Evolutionary conservation across 2,888 invertebrate species (phyloP).

Genomic region (Cantharis lateralis): DNA sequence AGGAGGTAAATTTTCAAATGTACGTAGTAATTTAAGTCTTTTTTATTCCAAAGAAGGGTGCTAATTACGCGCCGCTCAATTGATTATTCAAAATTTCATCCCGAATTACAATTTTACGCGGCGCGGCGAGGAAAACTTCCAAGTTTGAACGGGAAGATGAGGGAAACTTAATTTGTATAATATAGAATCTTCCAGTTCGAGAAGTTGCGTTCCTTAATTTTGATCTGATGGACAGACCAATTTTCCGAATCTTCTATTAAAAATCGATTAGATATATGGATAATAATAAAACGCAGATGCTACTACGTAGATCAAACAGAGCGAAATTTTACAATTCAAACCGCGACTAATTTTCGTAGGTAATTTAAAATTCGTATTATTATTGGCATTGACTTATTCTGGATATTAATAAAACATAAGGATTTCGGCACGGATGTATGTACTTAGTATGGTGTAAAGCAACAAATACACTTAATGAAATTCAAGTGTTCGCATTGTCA

Average conservation of each 20-base stretch:
- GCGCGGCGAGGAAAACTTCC: too few species aligned
- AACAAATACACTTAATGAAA: background rate
- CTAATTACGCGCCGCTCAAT: background rate
- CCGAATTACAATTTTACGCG: background rate
- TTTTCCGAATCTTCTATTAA: too few species aligned
- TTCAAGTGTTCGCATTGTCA: background rate
- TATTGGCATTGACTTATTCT: background rate
- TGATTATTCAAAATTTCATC: background rate
- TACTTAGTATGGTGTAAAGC: background rate
- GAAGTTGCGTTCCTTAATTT: too few species aligned
- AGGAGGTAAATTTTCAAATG: background rate
- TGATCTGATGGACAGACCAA: too few species aligned
- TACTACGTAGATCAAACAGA: background rate
- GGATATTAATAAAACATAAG: background rate
- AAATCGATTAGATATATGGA: background rate
- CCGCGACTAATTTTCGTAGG: background rate
- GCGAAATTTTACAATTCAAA: background rate
- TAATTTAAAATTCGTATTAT: background rate
- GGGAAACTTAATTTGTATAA: too few species aligned
- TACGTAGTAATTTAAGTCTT: background rate
- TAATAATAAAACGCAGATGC: background rate
- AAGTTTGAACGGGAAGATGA: too few species aligned
- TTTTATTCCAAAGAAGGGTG: background rate
- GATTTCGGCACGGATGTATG: background rate
- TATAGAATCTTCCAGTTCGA: too few species aligned